Conservation (phyloP, 2,797 vertebrate genomes). For the Margarornis squamiger region DNA sequence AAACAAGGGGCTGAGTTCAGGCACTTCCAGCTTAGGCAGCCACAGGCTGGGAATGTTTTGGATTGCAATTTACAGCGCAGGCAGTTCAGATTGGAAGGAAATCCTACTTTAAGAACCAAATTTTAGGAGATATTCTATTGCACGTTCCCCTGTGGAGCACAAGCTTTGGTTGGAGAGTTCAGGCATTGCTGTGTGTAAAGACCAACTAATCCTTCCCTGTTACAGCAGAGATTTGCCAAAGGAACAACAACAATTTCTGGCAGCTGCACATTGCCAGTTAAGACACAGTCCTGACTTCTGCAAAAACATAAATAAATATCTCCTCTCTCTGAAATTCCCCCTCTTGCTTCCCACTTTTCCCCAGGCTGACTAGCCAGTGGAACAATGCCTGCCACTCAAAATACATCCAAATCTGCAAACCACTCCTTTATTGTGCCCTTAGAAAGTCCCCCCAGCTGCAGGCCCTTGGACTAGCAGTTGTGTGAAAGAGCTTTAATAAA, state of each 20-base stretch:
- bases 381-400: neutral
- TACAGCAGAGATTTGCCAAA: neutral
- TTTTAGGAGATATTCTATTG: neutral
- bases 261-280: neutral
- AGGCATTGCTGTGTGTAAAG: rapidly evolving
- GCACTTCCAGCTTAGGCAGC: neutral
- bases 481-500: neutral
- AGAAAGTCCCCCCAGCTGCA: neutral
- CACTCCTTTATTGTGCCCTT: neutral
- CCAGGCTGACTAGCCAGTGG: neutral
- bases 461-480: rapidly evolving
- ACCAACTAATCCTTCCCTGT: neutral
- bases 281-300: neutral
- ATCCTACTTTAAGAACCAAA: neutral
- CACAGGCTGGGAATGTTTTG: neutral
- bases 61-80: neutral
- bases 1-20: neutral
- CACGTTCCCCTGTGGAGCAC: neutral
- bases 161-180: too few relatives aligned
- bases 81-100: neutral
- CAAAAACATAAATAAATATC: neutral
- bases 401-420: neutral
- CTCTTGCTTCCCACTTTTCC: neutral
- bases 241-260: neutral
- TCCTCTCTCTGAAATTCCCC: neutral